Base-by-base conservation (phyloP, 1,140 invertebrate species). In the Armadillidium nasatum region DNA sequence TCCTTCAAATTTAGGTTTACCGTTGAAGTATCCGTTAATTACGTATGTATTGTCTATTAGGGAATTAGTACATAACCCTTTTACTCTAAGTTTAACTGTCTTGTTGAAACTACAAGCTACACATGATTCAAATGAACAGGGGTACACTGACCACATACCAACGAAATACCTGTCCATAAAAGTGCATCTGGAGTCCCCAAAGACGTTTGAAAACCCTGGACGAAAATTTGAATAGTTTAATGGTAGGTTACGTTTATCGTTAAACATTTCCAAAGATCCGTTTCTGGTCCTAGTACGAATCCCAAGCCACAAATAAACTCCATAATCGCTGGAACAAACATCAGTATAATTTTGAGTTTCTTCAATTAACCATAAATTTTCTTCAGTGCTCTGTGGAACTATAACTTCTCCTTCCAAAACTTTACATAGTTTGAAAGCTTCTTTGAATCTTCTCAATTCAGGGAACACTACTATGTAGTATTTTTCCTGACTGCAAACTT, bases 181-280 rank as follows among this genome's bases (percentile, higher is more conserved):
- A 2, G 76, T 23, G 68, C 79, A 80, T 21, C 68, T 10, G 67
- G 43, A 78, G 0, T 74, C 67, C 0, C 21, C 33, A 0, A 74
- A 19, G 0, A 74, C 45, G 11, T 21, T 43, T 21, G n/a, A 43
- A 45, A 73, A 78, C 4, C 79, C 79, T 6, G 44, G 13, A 4
- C 74, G 74, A 70, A 80, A 80, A 66, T 80, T 78, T 15, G 74
- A 76, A 67, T 78, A 80, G 10, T 71, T n/a, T 9, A 78, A 13
- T 10, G 69, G 44, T 43, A 45, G 43, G 50, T 80, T 73, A 3
- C 73, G 76, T 7, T 76, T 50, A 33, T 73, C 23, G 71, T 70
- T 71, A 22, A 71, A n/a, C 66, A 73, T 77, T 10, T 10, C 4
- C 74, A 60, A 78, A 9, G 71, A 19, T 7, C 45, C 75, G 15